Evolutionary conservation across 2,888 invertebrate genomes (phyloP), one percentile per base, ranked within the genome.

Genomic region (Noctua janthe): DNA sequence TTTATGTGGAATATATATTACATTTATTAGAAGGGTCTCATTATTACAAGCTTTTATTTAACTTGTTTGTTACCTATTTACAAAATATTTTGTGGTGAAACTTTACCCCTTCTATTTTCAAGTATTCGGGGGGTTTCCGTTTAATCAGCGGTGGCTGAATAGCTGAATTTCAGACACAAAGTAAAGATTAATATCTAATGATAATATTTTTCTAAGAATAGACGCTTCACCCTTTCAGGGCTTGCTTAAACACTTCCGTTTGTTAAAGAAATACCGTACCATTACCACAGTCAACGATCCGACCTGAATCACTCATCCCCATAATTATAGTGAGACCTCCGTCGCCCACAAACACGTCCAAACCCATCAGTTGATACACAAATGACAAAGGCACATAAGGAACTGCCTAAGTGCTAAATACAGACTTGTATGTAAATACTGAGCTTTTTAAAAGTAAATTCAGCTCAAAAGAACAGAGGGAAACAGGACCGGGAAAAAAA

Each of bases 321-420:
- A 62, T 49, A 71, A 43, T 29, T 62, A 59, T 64, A 85, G 74
- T 39, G 72, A 76, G 29, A 62, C n/a, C 13, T 39, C 7, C 39
- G 64, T 74, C 62, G 13, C 49, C 39, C 62, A 49, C 62, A 77
- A 77, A 72, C 35, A 43, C 64, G 51, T 85, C 70, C 29, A 67
- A 76, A 82, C 20, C 59, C 71, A 64, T 85, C 81, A 43, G 39
- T 23, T 56, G 67, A 64, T 62, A 39, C 47, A 64, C 35, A 66
- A 74, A 76, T 84, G 71, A 81, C 67, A 81, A 81, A 80, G 69
- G 23, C 67, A 49, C 71, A 71, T 67, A 67, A 54, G n/a, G 13
- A 39, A 67, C 54, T 47, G n/a, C 11, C 54, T 67, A 51, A 71
- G 71, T 69, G 62, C 49, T 20, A 35, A 69, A 74, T 51, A 39